phyloP scores from a whole-genome alignment of 2,797 vertebrate species.

The Alcedo atthis region DNA sequence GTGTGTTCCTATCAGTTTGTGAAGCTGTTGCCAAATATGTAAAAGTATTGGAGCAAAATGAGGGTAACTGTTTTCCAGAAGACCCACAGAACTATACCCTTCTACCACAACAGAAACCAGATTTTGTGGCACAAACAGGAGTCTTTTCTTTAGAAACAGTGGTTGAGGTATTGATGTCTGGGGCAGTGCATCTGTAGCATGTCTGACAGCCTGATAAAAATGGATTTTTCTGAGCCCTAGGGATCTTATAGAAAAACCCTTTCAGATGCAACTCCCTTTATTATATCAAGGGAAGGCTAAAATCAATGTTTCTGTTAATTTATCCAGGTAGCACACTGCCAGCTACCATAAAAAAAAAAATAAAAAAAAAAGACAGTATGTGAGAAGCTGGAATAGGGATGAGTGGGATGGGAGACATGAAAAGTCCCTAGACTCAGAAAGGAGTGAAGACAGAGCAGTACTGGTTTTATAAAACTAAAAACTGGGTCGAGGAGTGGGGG shows the following conservation, averaged over 20 bases:
- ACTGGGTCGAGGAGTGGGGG: accelerated
- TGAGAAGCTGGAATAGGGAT: neutral
- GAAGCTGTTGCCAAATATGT: neutral
- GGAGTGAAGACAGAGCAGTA: neutral
- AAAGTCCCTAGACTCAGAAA: neutral
- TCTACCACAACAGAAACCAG: neutral
- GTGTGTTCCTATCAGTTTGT: neutral
- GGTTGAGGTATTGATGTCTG: neutral
- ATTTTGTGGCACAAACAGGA: neutral
- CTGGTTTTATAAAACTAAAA: neutral
- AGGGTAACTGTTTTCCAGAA: neutral
- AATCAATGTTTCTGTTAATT: slow-evolving; percentile 15
- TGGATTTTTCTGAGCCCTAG: neutral
- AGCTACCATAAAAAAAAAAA: neutral
- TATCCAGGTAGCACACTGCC: neutral
- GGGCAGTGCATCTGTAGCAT: neutral
- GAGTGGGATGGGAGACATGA: neutral
- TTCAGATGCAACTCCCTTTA: neutral
- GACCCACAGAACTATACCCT: neutral
- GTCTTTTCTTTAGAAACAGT: neutral
- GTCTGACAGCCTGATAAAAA: slow-evolving; percentile 15
- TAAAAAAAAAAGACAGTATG: neutral
- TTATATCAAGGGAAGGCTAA: neutral
- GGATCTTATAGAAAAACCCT: neutral
- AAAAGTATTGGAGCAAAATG: neutral